phyloP scores from a whole-genome alignment of 1,140 invertebrate genomes.

The Pentalonia nigronervosa region DNA sequence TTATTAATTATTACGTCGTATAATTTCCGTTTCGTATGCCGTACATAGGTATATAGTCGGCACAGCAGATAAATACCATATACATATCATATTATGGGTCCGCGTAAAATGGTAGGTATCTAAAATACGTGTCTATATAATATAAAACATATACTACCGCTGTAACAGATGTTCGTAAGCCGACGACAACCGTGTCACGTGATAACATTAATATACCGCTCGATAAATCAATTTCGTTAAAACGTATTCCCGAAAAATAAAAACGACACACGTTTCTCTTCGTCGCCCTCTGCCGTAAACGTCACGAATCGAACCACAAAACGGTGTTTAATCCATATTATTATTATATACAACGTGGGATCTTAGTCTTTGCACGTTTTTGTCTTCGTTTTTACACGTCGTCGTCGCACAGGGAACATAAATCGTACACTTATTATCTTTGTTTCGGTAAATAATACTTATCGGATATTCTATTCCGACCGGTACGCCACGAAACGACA shows the following conservation, averaged over 20 bases:
- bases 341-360: background rate
- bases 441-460: background rate
- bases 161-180: slow-evolving; percentile 2
- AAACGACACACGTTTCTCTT: background rate
- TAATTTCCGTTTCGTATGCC: background rate
- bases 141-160: no score
- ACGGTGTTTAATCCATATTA: background rate
- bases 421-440: background rate
- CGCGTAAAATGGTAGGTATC: background rate
- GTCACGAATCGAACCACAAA: background rate
- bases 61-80: background rate
- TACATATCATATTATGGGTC: background rate
- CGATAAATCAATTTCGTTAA: slow-evolving; percentile 34
- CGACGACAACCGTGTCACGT: background rate
- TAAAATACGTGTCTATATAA: background rate
- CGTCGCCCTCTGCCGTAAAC: no score
- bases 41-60: no score
- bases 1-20: background rate
- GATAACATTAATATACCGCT: no score
- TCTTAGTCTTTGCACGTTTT: no score
- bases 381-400: background rate
- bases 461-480: background rate
- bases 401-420: background rate
- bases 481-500: background rate
- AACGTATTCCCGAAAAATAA: background rate